Conservation (phyloP, 2,888 invertebrate genomes). For the Fragum whitleyi region DNA sequence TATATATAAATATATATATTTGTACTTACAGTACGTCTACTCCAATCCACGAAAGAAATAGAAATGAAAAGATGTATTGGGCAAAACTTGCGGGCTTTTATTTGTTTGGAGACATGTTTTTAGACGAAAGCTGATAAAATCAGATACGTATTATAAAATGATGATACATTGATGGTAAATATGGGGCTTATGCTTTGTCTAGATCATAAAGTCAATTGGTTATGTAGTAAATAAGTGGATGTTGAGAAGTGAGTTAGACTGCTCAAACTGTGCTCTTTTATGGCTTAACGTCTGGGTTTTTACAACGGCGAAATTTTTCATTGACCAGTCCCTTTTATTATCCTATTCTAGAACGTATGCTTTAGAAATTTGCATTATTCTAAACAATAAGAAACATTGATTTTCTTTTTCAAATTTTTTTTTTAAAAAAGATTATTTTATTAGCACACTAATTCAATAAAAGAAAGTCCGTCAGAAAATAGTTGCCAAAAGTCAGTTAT, state of each 20-base stretch:
- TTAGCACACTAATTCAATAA: too few relatives aligned
- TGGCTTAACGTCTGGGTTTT: conserved; percentile 23
- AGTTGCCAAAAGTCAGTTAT: too few relatives aligned
- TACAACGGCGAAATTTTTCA: neutral
- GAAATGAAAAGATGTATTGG: neutral
- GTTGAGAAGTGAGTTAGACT: conserved; percentile 21
- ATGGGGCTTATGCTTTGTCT: conserved; percentile 6
- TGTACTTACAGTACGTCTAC: neutral
- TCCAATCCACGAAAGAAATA: neutral
- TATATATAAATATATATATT: neutral
- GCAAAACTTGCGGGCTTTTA: neutral
- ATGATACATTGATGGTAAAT: conserved; percentile 16
- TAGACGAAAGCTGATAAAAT: conserved; percentile 24
- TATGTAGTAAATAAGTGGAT: neutral
- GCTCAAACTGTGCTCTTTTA: conserved; percentile 17
- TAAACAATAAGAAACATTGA: too few relatives aligned
- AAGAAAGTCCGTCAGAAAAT: too few relatives aligned
- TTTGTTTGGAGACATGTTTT: conserved; percentile 15
- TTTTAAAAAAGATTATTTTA: too few relatives aligned
- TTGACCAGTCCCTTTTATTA: neutral
- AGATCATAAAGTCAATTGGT: conserved; percentile 19
- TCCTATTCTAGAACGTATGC: too few relatives aligned
- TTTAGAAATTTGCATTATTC: too few relatives aligned
- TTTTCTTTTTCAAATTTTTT: too few relatives aligned
- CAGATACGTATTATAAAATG: conserved; percentile 22